Percentiles rank a stretch among this genome's conserved stretches.
These are phyloP conservation scores for Epistrophe eligans DNA, from an alignment of 2,888 invertebrate genomes.

Conservation along the genomic window DNA sequence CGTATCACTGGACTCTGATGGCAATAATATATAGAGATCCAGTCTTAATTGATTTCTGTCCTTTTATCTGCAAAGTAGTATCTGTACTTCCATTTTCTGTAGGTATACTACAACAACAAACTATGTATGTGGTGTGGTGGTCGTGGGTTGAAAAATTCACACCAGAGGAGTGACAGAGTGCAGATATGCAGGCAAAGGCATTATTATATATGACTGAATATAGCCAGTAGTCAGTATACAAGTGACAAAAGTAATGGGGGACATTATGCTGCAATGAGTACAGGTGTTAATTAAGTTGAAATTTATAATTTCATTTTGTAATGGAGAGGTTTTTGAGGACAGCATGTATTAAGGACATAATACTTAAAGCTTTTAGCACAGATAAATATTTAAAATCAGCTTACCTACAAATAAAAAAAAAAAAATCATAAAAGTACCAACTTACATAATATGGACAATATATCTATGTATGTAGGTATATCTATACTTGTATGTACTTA, in stretches of 20 bases:
- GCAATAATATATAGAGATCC: slow-evolving; percentile 24
- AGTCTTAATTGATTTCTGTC: slow-evolving; percentile 71
- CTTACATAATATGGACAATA: no score
- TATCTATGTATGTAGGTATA: no score
- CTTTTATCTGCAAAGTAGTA: slow-evolving; percentile 51
- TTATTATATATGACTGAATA: background rate
- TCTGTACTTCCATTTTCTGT: background rate
- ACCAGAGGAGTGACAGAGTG: background rate
- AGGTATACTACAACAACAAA: background rate
- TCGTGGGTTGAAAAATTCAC: background rate
- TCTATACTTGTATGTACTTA: no score
- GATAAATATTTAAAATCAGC: slow-evolving; percentile 5
- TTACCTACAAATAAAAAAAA: background rate
- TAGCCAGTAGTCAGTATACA: slow-evolving; percentile 34
- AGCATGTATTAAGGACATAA: no score
- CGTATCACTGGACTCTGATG: background rate
- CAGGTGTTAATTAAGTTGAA: slow-evolving; percentile 61
- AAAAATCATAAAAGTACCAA: no score
- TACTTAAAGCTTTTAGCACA: background rate
- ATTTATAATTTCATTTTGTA: slow-evolving; percentile 27
- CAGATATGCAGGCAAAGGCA: background rate
- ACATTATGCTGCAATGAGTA: slow-evolving; percentile 18
- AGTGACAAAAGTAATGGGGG: slow-evolving; percentile 9
- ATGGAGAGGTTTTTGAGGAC: slow-evolving; percentile 11
- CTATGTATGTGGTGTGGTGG: background rate